phyloP scores from a whole-genome alignment of 2,888 invertebrate species.

The Ophion costatus region DNA sequence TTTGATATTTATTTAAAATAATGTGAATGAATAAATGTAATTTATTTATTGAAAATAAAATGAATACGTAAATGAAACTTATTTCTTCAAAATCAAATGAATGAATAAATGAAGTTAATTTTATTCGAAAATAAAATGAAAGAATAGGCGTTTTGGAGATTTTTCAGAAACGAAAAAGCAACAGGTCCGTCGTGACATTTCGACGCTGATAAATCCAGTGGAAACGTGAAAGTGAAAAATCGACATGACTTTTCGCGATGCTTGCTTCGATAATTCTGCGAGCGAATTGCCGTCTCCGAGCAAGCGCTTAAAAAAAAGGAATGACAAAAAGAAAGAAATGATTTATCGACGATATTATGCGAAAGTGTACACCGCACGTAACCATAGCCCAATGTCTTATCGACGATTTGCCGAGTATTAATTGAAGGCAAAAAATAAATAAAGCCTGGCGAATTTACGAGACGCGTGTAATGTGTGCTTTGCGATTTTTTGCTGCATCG shows the following conservation, averaged over 20 bases:
- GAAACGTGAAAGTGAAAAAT: not conserved
- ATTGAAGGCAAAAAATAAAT: slow-evolving; percentile 28
- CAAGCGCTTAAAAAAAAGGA: not conserved
- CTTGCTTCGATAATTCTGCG: not conserved
- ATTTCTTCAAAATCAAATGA: no score
- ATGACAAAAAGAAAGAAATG: not conserved
- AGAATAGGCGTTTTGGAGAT: no score
- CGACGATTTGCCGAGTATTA: slow-evolving; percentile 38
- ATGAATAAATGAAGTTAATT: no score
- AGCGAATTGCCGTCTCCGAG: not conserved
- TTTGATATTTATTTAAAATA: no score
- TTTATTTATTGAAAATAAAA: no score
- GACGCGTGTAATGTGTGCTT: slow-evolving; percentile 36
- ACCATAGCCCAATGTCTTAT: slow-evolving; percentile 7
- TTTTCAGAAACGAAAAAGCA: no score
- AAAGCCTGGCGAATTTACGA: slow-evolving; percentile 44
- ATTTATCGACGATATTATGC: slow-evolving; percentile 28
- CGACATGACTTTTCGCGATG: not conserved
- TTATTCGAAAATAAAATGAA: no score
- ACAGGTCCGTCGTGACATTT: no score
- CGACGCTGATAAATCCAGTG: not conserved
- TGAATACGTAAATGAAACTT: no score
- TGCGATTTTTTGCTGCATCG: slow-evolving; percentile 63
- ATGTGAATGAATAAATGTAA: no score
- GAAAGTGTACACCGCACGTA: slow-evolving; percentile 6